Base-by-base conservation (phyloP, 2,113 vertebrate genomes). In the Nesogale talazaci region DNA sequence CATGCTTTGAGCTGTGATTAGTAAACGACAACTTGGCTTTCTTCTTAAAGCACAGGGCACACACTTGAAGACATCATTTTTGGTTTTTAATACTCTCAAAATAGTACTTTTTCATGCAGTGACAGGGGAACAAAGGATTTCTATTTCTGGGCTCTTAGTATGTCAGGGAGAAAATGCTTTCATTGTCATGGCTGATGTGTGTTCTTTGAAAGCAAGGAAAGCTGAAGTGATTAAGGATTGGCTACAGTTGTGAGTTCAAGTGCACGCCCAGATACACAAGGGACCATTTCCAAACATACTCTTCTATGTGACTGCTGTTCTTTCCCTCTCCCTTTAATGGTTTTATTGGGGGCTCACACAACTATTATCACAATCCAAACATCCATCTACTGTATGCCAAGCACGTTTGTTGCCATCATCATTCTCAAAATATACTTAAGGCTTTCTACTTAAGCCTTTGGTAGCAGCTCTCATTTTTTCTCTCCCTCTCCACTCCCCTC, bases 51-150 rank as follows among this genome's bases (percentile, higher is more conserved):
- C 46, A 67, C 1, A 69, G n/a, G 19, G 75, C 8, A 94, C 22
- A 97, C 94, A 92, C 79, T 87, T 46, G 25, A 87, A 89, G 72
- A 52, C 92, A 94, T 97, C 97, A 97, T 76, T 80, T 89, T 2
- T 97, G n/a, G 80, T 85, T 95, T 89, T 94, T 34, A 83, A 82
- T 80, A 83, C 57, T 94, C 72, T 82, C 85, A 86, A 94, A 95
- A 94, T 69, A 0, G 8, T 76, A 88, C 92, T 95, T 95, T 90
- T 90, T 90, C 61, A 9, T 38, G 61, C 75, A 23, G 57, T 97
- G 95, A 97, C 92, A 96, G 92, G 75, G 61, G 46, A 93, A 93
- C 20, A 96, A 97, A 96, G 0, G 56, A 92, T 95, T 96, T 96
- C 31, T 96, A 20, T 93, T 97, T 96, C 74, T 93, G 82, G 86